Percentiles rank a stretch among this genome's conserved stretches.
Conservation (phyloP, 2,113 vertebrate species). For the Montifringilla adamsi region DNA sequence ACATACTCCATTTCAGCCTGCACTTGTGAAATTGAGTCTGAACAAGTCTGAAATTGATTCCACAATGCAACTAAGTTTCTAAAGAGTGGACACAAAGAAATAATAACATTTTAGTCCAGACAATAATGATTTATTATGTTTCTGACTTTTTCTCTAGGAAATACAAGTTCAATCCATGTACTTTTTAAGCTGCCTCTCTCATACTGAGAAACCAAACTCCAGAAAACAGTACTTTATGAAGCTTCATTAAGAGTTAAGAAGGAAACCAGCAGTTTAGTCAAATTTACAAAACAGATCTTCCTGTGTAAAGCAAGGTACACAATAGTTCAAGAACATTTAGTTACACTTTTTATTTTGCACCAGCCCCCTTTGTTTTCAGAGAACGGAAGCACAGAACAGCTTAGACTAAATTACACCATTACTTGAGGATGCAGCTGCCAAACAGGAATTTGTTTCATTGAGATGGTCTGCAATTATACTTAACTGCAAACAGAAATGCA, state of each 20-base stretch:
- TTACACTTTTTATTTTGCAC: constrained; percentile 40
- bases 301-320: constrained; percentile 48
- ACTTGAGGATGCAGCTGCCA: constrained; percentile 68
- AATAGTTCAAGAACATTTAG: constrained; percentile 50
- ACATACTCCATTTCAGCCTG: not conserved
- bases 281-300: constrained; percentile 53
- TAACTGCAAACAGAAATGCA: constrained; percentile 1
- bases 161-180: not conserved
- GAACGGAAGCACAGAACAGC: constrained; percentile 37
- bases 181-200: not conserved
- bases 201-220: not conserved
- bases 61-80: not conserved
- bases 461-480: constrained; percentile 30
- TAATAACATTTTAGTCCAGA: not conserved
- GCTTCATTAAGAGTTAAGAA: not conserved
- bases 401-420: constrained; percentile 41
- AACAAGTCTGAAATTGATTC: not conserved
- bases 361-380: constrained; percentile 52
- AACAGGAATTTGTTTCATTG: constrained; percentile 54
- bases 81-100: not conserved
- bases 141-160: not conserved
- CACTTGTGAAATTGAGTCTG: not conserved
- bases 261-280: not conserved
- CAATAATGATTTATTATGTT: not conserved
- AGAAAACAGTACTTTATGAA: not conserved